phyloP scores from a whole-genome alignment of 2,113 vertebrate species.

The Struthidea cinerea region DNA sequence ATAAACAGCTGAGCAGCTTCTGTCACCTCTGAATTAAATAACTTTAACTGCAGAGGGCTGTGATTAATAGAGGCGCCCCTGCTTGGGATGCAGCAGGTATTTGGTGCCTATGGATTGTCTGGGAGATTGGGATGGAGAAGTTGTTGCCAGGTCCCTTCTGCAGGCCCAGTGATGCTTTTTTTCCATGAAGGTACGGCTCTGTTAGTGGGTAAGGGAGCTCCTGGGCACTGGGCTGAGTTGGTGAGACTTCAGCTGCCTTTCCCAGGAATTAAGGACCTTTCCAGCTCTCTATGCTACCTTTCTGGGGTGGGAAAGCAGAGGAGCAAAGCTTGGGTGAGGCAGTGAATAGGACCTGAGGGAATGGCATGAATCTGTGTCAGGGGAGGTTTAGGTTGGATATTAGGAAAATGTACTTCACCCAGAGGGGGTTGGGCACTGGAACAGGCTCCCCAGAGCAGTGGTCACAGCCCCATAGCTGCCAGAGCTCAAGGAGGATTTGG shows the following conservation, averaged over 20 bases:
- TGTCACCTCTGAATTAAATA: slow-evolving; percentile 51
- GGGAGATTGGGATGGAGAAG: background rate
- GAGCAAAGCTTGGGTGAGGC: background rate
- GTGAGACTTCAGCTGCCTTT: background rate
- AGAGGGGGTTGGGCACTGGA: background rate
- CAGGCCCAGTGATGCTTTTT: background rate
- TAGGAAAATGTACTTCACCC: background rate
- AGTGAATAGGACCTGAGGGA: background rate
- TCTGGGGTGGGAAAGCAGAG: background rate
- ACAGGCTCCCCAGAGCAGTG: background rate
- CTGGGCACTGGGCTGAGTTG: background rate
- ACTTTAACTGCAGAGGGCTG: background rate
- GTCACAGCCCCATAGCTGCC: background rate
- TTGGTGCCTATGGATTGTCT: background rate
- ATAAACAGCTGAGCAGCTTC: slow-evolving; percentile 43
- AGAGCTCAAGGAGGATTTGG: background rate
- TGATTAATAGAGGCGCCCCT: slow-evolving; percentile 10
- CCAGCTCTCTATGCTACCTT: background rate
- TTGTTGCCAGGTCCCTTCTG: background rate
- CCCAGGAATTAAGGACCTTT: background rate
- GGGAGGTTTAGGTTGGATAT: background rate
- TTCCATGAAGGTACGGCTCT: background rate
- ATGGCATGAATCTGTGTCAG: background rate
- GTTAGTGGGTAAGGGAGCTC: background rate
- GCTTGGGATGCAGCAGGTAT: background rate